These are phyloP conservation scores for Apostichopus japonicus DNA, from an alignment of 35 echinoderm and acorn worm species.

Conservation along the genomic window DNA sequence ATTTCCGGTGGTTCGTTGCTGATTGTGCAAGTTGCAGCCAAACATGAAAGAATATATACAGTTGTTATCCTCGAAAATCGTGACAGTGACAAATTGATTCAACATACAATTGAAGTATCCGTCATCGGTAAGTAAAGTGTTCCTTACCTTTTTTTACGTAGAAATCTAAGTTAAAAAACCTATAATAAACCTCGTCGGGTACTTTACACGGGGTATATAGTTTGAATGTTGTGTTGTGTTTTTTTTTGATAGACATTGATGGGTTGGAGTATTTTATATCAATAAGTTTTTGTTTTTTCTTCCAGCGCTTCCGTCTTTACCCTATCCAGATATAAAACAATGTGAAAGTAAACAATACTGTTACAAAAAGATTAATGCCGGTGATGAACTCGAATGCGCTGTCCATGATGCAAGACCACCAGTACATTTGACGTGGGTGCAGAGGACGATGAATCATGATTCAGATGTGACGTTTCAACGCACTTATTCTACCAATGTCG, in stretches of 20 bases:
- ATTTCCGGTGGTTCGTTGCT: no score
- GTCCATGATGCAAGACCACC: neutral
- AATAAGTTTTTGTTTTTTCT: neutral
- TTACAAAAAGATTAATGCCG: neutral
- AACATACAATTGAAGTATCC: no score
- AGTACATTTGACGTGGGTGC: neutral
- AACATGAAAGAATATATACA: no score
- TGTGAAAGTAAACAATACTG: neutral
- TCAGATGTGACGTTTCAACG: neutral
- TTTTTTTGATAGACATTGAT: no score
- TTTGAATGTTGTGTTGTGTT: neutral
- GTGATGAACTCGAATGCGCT: neutral
- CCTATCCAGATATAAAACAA: neutral
- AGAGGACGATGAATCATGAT: neutral
- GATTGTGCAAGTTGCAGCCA: no score
- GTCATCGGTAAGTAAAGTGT: no score
- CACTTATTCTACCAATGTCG: neutral
- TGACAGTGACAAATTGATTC: no score
- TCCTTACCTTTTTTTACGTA: no score
- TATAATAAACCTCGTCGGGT: neutral
- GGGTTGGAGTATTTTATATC: no score
- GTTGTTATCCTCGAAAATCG: no score
- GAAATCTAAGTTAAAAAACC: no score
- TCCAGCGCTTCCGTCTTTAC: neutral
- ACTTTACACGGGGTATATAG: neutral